Percentiles rank a stretch among this genome's conserved stretches.
Conservation (phyloP, 2,113 vertebrate species). For the Salminus brasiliensis region DNA sequence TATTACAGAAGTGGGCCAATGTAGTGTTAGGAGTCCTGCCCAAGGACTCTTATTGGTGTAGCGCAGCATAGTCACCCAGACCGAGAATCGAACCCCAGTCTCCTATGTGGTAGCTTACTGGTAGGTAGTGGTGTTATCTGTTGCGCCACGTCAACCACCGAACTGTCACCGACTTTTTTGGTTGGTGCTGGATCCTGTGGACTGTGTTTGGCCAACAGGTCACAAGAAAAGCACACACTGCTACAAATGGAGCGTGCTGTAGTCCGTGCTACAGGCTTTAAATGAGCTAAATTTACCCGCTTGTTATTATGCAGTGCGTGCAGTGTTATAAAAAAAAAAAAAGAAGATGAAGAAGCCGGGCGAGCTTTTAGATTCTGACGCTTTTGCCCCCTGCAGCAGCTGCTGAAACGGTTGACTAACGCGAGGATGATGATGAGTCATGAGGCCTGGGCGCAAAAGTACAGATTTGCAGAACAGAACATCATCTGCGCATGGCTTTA, state of each 20-base stretch:
- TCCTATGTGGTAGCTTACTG: no score
- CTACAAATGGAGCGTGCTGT: neutral
- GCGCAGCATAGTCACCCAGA: no score
- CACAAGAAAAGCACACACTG: neutral
- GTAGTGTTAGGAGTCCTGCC: no score
- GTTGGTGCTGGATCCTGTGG: no score
- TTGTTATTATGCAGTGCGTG: constrained; percentile 2
- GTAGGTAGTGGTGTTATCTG: no score
- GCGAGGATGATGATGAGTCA: constrained; percentile 29
- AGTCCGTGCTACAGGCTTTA: neutral
- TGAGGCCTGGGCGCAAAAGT: constrained; percentile 12
- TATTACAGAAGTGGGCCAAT: no score
- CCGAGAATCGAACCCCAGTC: no score
- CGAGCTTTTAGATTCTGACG: constrained; percentile 1
- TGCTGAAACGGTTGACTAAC: constrained; percentile 22
- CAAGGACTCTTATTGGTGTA: no score
- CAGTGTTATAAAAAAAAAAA: no score
- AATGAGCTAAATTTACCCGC: neutral
- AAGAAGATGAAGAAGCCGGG: neutral
- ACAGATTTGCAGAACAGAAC: neutral
- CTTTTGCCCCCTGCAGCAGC: neutral
- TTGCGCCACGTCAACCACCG: no score
- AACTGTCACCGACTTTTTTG: no score
- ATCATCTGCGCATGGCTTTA: neutral
- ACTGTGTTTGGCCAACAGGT: neutral